phyloP scores from a whole-genome alignment of 2,797 vertebrate genomes.

The Amblyopsis hoosieri region DNA sequence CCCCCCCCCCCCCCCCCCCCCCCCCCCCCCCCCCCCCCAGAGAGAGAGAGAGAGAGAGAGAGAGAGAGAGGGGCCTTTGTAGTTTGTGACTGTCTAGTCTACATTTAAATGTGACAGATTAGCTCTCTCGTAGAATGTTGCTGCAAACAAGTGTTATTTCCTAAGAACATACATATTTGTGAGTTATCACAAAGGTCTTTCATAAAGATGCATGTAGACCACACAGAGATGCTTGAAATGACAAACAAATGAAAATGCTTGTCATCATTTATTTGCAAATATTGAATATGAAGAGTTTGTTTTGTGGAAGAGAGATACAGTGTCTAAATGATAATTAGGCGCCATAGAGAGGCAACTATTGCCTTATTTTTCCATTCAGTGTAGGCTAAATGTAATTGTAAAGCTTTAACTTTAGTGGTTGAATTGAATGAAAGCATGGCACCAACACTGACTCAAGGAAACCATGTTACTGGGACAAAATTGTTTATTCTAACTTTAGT shows the following conservation, averaged over 20 bases:
- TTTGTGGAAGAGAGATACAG: not conserved
- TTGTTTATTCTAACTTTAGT: slow-evolving; percentile 7
- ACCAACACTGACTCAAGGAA: not conserved
- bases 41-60: not conserved
- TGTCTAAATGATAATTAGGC: no score
- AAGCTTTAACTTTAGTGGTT: not conserved
- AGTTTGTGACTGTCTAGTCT: slow-evolving; percentile 9
- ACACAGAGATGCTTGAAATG: slow-evolving; percentile 5
- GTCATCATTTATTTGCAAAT: not conserved
- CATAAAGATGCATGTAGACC: slow-evolving; percentile 11
- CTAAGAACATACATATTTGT: not conserved
- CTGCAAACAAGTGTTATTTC: not conserved
- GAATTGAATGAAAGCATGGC: not conserved
- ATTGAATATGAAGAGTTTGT: not conserved
- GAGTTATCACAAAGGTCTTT: not conserved
- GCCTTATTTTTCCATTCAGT: no score
- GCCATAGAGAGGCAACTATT: no score
- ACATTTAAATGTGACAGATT: slow-evolving; percentile 8
- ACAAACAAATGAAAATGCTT: slow-evolving; percentile 3
- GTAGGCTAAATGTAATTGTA: no score
- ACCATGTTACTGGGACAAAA: not conserved
- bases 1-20: no score
- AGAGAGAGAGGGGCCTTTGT: not conserved
- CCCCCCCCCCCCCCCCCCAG: no score
- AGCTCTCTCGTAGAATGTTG: not conserved